These are phyloP conservation scores for Apodemia zela DNA, from an alignment of 2,888 invertebrate species.

Conservation along the genomic window DNA sequence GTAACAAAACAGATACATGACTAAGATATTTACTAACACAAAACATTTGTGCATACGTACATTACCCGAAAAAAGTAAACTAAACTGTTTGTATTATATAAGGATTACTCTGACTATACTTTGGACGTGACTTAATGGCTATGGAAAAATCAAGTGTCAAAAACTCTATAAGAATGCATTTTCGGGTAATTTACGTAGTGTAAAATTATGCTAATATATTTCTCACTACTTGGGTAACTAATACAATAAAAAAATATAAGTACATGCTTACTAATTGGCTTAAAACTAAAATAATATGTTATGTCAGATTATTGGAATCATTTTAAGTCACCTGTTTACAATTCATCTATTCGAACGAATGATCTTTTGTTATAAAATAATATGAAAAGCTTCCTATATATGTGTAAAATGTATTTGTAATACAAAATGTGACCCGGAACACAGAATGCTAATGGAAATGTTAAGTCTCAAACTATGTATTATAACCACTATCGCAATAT, in stretches of 20 bases:
- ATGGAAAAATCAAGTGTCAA: no score
- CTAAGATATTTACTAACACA: not conserved
- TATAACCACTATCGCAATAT: no score
- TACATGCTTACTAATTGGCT: not conserved
- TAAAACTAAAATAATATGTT: not conserved
- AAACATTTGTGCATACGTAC: not conserved
- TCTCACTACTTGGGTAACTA: slow-evolving; percentile 10
- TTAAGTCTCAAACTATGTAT: no score
- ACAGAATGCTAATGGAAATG: no score
- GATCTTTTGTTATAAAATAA: no score
- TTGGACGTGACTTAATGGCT: no score
- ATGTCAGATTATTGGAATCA: not conserved
- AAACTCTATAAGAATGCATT: not conserved
- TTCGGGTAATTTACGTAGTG: not conserved
- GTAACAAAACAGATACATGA: not conserved
- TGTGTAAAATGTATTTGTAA: not conserved
- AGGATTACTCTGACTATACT: no score
- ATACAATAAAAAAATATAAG: not conserved
- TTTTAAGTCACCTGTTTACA: not conserved
- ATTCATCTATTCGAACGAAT: not conserved
- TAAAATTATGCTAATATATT: slow-evolving; percentile 5
- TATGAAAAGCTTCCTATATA: no score
- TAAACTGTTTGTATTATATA: no score
- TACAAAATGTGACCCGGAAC: no score
- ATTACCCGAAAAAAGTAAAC: not conserved